A percentile compares a stretch with the other conserved stretches of the same genome.
These are phyloP conservation scores for Chiloscyllium punctatum DNA, from an alignment of 2,797 vertebrate genomes.

Conservation along the genomic window DNA sequence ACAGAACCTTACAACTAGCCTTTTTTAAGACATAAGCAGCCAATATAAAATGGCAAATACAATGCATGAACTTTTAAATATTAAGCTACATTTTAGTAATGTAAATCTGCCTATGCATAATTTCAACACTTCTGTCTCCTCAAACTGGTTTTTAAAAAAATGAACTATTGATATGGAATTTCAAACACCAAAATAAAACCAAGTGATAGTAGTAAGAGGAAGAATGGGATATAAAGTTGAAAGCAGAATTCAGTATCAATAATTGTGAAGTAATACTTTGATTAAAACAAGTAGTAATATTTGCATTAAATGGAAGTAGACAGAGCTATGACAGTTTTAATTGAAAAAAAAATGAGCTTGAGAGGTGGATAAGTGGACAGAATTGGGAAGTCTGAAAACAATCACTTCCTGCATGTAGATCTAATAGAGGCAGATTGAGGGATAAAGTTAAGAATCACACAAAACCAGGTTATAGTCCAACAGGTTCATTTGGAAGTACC, in stretches of 20 bases:
- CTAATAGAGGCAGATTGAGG: not conserved
- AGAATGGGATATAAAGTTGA: not conserved
- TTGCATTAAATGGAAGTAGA: not conserved
- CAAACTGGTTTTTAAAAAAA: not conserved
- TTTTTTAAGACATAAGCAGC: not conserved
- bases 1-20: not conserved
- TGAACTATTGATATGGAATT: not conserved
- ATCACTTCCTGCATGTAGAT: not conserved
- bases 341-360: not conserved
- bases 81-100: not conserved
- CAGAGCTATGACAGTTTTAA: not conserved
- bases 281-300: not conserved
- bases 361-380: not conserved
- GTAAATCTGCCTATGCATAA: not conserved
- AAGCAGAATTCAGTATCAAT: not conserved
- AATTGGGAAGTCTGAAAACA: not conserved
- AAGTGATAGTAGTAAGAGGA: not conserved
- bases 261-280: conserved; percentile 7
- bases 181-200: not conserved
- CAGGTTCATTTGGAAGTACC: no score
- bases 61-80: not conserved
- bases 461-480: no score
- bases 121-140: not conserved
- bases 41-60: not conserved
- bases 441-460: no score